Base-by-base conservation (phyloP, 2,888 invertebrate genomes). In the Junonia oenone region DNA sequence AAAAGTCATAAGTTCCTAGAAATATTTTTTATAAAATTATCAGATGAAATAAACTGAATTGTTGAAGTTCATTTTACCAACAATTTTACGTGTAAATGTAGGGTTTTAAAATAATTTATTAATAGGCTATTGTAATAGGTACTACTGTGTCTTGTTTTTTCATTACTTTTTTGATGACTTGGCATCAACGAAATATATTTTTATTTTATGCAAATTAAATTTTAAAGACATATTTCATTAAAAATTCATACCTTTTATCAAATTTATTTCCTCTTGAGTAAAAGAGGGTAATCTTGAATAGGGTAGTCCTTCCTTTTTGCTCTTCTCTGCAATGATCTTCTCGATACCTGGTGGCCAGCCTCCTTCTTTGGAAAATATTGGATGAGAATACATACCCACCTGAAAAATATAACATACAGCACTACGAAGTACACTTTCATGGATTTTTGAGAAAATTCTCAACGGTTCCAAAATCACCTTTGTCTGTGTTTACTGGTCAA, bases 1-100 rank as follows among this genome's bases (percentile, higher is more conserved):
- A 83, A 73, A 92, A 94, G 69, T 94, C 94, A 6, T 91, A 91
- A 1, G 94, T 76, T 5, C 56, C 74, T 96, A 6, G 8, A 29
- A 43, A 31, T 14, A n/a, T n/a, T n/a, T n/a, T n/a, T n/a, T n/a
- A n/a, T n/a, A n/a, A 4, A 11, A 35, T 4, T 35, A 35, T n/a
- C 5, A 27, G 8, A 27, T 6, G 5, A 27, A 27, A 27, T 4
- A 27, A 27, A 27, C 8, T 27, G 27, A 27, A 27, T 27, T n/a
- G n/a, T n/a, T n/a, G n/a, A n/a, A n/a, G n/a, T n/a, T n/a, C n/a
- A n/a, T n/a, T n/a, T n/a, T n/a, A n/a, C n/a, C n/a, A n/a, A n/a
- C n/a, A n/a, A n/a, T 22, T 22, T 22, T 22, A 22, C 22, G n/a
- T n/a, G n/a, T n/a, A n/a, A n/a, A n/a, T n/a, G n/a, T n/a, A n/a